Conservation (phyloP, 2,113 vertebrate genomes). For the Albula goreensis region DNA sequence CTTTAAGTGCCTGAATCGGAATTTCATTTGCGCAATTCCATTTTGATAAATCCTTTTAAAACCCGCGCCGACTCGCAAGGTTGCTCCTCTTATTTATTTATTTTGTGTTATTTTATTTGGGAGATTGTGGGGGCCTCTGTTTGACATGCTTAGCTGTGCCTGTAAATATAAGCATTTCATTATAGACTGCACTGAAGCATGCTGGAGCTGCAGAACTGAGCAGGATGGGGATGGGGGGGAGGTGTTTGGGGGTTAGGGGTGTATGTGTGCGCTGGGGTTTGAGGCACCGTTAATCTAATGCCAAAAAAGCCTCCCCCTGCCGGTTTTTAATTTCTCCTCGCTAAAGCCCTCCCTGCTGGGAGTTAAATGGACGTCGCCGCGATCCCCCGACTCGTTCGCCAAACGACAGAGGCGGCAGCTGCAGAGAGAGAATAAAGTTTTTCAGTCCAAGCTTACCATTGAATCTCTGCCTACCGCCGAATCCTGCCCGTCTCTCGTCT, state of each 20-base stretch:
- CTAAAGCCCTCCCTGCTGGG: background rate
- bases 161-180: constrained; percentile 99
- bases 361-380: background rate
- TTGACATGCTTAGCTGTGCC: constrained; percentile 93
- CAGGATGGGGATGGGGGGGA: constrained; percentile 61
- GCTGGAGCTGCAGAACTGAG: constrained; percentile 78
- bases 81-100: constrained; percentile 79
- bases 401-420: background rate
- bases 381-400: background rate
- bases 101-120: constrained; percentile 84
- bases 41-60: constrained; percentile 96
- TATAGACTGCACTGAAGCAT: constrained; percentile 96
- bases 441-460: background rate
- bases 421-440: background rate
- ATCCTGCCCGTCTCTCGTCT: background rate
- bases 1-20: constrained; percentile 91
- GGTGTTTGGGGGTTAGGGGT: constrained; percentile 48
- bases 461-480: too few species aligned
- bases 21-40: constrained; percentile 97
- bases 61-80: constrained; percentile 85
- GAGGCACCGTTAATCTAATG: constrained; percentile 82
- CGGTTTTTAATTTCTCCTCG: background rate
- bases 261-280: constrained; percentile 60
- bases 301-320: constrained; percentile 54
- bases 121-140: constrained; percentile 89